Conservation (phyloP, 2,113 vertebrate genomes). For the Hipposideros armiger region DNA sequence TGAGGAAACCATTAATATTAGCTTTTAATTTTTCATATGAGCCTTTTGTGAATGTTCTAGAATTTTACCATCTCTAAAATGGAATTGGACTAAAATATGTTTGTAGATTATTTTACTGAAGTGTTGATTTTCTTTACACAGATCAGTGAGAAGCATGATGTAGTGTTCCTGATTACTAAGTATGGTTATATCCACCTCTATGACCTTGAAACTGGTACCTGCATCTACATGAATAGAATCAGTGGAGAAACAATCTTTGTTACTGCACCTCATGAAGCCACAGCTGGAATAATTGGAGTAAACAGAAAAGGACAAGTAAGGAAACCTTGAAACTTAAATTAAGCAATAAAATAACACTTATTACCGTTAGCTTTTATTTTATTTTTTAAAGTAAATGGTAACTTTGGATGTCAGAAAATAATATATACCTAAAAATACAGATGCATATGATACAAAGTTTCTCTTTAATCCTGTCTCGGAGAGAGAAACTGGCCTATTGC, state of each 20-base stretch:
- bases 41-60: neutral
- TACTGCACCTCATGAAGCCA: conserved; percentile 97
- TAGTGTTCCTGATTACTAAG: conserved; percentile 98
- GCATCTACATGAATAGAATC: conserved; percentile 99
- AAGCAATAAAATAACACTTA: neutral
- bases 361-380: neutral
- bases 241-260: conserved; percentile 99
- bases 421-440: neutral
- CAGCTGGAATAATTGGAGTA: conserved; percentile 98
- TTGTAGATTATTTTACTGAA: conserved; percentile 29
- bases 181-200: conserved; percentile 99
- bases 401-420: conserved; percentile 50
- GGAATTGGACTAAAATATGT: neutral
- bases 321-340: conserved; percentile 19
- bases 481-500: neutral
- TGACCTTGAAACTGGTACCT: conserved; percentile 98
- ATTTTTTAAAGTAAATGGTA: neutral
- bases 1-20: conserved; percentile 14
- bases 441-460: neutral
- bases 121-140: conserved; percentile 82
- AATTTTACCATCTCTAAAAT: conserved; percentile 49
- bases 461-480: neutral
- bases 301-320: conserved; percentile 99
- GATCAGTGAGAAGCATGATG: conserved; percentile 98
- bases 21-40: conserved; percentile 38